phyloP scores from a whole-genome alignment of 2,797 vertebrate species.

The Xenentodon cancila region DNA sequence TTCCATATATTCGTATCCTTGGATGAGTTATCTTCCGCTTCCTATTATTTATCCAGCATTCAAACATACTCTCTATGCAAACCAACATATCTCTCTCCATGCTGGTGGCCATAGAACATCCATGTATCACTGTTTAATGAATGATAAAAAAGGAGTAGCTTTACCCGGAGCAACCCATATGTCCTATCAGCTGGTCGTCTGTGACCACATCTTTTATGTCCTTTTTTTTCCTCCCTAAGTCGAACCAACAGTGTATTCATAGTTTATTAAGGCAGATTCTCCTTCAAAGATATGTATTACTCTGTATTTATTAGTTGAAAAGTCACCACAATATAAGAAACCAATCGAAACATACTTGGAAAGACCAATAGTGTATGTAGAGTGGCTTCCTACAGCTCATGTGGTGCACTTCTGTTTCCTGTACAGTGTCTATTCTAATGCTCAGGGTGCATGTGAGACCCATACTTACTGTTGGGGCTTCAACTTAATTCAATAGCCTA shows the following conservation, averaged over 20 bases:
- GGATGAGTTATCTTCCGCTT: no score
- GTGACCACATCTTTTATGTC: no score
- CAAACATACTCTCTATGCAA: no score
- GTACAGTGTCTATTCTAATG: slow-evolving; percentile 48
- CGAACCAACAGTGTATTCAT: not conserved
- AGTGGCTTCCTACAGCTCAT: slow-evolving; percentile 45
- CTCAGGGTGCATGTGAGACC: slow-evolving; percentile 53
- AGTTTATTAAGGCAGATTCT: slow-evolving; percentile 14
- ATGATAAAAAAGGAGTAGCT: no score
- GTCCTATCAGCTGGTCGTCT: no score
- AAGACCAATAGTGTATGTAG: slow-evolving; percentile 35
- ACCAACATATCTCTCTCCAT: no score
- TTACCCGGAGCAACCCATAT: no score
- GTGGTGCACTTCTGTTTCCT: slow-evolving; percentile 37
- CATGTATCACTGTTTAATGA: no score
- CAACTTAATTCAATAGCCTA: slow-evolving; percentile 41
- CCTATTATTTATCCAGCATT: no score
- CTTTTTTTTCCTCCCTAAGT: no score
- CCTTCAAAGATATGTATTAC: slow-evolving; percentile 14
- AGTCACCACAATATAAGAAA: slow-evolving; percentile 28
- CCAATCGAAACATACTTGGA: slow-evolving; percentile 56
- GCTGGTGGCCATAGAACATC: no score
- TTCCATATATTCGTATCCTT: no score
- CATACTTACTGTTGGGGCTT: slow-evolving; percentile 31
- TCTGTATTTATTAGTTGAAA: slow-evolving; percentile 26